phyloP scores from a whole-genome alignment of 2,888 invertebrate genomes.

The Belgica antarctica region DNA sequence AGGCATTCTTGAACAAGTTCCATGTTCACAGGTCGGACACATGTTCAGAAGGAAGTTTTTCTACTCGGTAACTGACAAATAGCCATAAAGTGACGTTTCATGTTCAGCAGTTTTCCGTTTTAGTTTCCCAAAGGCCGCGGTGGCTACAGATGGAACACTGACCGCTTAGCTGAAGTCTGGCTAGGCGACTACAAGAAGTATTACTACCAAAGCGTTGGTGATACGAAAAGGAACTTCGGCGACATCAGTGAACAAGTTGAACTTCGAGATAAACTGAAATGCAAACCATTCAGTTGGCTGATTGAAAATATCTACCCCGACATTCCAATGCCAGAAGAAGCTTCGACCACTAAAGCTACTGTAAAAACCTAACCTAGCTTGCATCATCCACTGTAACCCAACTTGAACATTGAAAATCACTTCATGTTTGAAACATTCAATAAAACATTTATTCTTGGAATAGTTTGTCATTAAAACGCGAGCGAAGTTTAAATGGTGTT shows the following conservation, averaged over 20 bases:
- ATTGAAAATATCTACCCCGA: constrained; percentile 52
- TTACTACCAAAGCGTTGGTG: constrained; percentile 65
- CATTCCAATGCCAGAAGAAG: background rate
- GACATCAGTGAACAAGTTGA: constrained; percentile 69
- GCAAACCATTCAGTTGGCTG: constrained; percentile 83
- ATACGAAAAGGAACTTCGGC: constrained; percentile 76
- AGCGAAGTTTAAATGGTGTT: background rate
- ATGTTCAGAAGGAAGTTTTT: constrained; percentile 56
- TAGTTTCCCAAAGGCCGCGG: too few relatives aligned
- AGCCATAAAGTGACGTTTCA: background rate
- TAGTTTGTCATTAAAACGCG: background rate
- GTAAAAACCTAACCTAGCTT: too few relatives aligned
- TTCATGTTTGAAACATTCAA: too few relatives aligned
- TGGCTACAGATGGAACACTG: constrained; percentile 68
- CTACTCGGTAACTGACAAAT: constrained; percentile 60
- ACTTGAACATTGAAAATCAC: too few relatives aligned
- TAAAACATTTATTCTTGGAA: constrained; percentile 11
- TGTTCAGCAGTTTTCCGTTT: background rate
- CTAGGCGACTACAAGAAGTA: constrained; percentile 77
- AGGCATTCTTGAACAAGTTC: constrained; percentile 45
- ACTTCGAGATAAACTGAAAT: constrained; percentile 66
- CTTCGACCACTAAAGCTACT: too few relatives aligned
- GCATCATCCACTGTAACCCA: too few relatives aligned
- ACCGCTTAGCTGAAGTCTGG: constrained; percentile 80
- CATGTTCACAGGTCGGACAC: constrained; percentile 48